Evolutionary conservation across 2,797 vertebrate genomes (phyloP).

Genomic region (Melanotaenia nigrans): DNA sequence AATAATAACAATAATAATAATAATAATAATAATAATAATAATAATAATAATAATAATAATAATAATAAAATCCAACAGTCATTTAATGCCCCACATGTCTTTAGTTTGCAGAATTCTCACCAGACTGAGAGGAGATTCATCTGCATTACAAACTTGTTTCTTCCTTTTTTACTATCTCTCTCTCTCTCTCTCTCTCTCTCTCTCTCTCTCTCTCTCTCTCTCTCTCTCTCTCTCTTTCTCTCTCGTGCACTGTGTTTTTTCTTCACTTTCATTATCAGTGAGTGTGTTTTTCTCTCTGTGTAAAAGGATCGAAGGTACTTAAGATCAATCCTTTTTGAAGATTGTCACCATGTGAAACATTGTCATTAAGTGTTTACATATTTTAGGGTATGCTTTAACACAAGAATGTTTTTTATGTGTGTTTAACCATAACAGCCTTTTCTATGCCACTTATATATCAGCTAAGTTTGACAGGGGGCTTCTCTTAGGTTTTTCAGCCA

Average conservation of each 20-base stretch:
- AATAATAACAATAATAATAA: no score
- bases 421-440: slow-evolving; percentile 30
- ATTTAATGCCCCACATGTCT: background rate
- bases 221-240: slow-evolving; percentile 2
- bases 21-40: no score
- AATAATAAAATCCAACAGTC: background rate
- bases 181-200: slow-evolving; percentile 16
- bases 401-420: slow-evolving; percentile 51
- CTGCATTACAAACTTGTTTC: slow-evolving; percentile 36
- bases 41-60: no score
- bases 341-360: slow-evolving; percentile 68
- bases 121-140: slow-evolving; percentile 55
- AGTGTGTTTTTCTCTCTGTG: slow-evolving; percentile 24
- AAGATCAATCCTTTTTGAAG: slow-evolving; percentile 71
- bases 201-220: background rate
- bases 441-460: slow-evolving; percentile 29
- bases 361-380: slow-evolving; percentile 64
- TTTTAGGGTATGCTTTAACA: slow-evolving; percentile 44
- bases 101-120: background rate
- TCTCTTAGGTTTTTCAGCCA: slow-evolving; percentile 34
- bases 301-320: slow-evolving; percentile 46
- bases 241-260: slow-evolving; percentile 21
- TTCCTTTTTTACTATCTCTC: background rate
- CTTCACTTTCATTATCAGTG: slow-evolving; percentile 33
- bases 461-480: slow-evolving; percentile 49